Base-by-base conservation (phyloP, 1,140 invertebrate species). In the Drosophila cardini region DNA sequence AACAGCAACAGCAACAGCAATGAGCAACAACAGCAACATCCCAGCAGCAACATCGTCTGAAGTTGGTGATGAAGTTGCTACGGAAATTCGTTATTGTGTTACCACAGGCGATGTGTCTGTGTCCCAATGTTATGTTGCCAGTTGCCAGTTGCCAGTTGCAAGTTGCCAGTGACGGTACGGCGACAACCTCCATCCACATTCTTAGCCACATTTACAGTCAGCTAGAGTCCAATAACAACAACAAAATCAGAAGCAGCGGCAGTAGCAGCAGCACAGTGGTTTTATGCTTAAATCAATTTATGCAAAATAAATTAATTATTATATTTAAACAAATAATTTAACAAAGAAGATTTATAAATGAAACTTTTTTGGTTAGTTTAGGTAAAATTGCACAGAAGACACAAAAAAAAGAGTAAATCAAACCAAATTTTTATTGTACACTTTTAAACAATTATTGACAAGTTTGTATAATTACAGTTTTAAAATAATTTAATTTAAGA, bases 21-120 rank as follows among this genome's bases (percentile, higher is more conserved):
- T 26, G 21, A 26, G 21, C 48, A 63, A 1, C 52, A 36, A n/a
- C 53, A 52, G 13, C 30, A 72, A 46, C 58, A 72, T 36, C 75
- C 52, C 46, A 75, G 50, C 58, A 72, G 45, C 78, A 67, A 32
- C 53, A 67, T 10, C 63, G 26, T 42, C 34, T 64, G 72, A 72
- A 81, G 71, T 67, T 67, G 46, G 61, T 80, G 72, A 77, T 87
- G 84, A 84, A 89, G 85, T 90, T 90, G 86, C 82, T 90, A 90
- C 86, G 85, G 85, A 90, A 90, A 90, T 90, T 90, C 85, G 85
- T 90, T 90, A 90, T 90, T 90, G 85, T 90, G 85, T 90, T 90
- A 90, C 85, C 85, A 90, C 85, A 90, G 85, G 85, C 85, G 86
- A 90, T 90, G 81, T 90, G 74, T 89, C 85, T 86, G 81, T 86